phyloP scores from a whole-genome alignment of 2,797 vertebrate genomes.

The Rhabdophis nuchalis region DNA sequence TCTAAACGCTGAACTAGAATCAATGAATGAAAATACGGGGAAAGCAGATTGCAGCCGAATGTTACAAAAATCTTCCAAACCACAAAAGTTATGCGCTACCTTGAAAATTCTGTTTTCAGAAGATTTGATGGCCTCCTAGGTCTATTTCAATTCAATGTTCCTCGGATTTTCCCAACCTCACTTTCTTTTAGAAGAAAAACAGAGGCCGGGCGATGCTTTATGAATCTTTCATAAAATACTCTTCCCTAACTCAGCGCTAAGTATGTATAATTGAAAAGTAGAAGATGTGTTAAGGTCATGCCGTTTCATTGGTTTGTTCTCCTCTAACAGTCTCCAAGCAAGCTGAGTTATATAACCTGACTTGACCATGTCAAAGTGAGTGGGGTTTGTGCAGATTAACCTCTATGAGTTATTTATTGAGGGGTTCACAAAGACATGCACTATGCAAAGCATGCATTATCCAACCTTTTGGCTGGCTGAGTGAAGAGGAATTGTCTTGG shows the following conservation, averaged over 20 bases:
- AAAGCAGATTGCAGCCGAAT: neutral
- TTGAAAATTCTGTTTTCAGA: neutral
- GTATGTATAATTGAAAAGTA: conserved; percentile 31
- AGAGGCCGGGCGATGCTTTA: neutral
- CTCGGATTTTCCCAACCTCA: neutral
- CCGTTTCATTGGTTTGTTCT: conserved; percentile 51
- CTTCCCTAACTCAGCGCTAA: neutral
- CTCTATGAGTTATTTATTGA: conserved; percentile 68
- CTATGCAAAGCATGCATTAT: conserved; percentile 65
- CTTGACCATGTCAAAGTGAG: conserved; percentile 59
- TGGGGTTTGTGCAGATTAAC: conserved; percentile 83
- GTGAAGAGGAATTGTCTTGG: too few species aligned
- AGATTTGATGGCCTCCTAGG: neutral
- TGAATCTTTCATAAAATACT: neutral
- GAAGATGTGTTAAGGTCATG: neutral
- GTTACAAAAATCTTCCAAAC: neutral
- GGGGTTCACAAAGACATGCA: conserved; percentile 73
- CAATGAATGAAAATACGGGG: neutral
- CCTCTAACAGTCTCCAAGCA: conserved; percentile 24
- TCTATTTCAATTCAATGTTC: neutral
- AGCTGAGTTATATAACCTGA: conserved; percentile 53
- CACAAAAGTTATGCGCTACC: neutral
- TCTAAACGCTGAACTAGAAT: neutral
- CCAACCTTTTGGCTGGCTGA: too few species aligned
- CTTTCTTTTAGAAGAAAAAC: neutral